These are phyloP conservation scores for Rhagium mordax DNA, from an alignment of 2,888 invertebrate species.

Conservation along the genomic window DNA sequence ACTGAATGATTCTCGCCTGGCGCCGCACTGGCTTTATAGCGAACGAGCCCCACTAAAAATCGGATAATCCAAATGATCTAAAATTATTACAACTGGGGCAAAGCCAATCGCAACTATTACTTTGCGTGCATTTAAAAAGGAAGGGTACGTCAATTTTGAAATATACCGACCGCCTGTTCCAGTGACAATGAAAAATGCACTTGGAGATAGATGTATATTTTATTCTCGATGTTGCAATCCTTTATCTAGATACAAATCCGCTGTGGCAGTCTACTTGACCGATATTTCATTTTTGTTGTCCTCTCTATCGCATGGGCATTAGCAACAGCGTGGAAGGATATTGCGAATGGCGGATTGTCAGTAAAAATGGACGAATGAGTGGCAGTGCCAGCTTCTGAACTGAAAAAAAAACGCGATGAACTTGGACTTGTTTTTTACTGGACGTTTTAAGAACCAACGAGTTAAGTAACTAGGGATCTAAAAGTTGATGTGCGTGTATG, in stretches of 20 bases:
- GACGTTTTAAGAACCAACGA: background rate
- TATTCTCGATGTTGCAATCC: background rate
- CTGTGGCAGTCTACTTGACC: conserved; percentile 41
- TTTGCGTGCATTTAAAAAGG: conserved; percentile 12
- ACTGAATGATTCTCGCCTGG: conserved; percentile 8
- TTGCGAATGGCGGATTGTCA: conserved; percentile 5
- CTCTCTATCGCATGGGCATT: conserved; percentile 3
- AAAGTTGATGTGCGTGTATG: too few relatives aligned
- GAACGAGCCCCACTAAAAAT: conserved; percentile 29
- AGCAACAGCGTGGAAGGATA: conserved; percentile 9
- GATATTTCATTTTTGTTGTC: conserved; percentile 42
- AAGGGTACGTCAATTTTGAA: background rate
- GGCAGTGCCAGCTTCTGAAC: background rate
- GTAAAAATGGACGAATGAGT: background rate
- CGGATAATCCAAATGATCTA: conserved; percentile 29
- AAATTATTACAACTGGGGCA: conserved; percentile 34
- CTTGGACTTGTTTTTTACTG: background rate
- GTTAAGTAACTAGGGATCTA: too few relatives aligned
- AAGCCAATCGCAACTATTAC: conserved; percentile 24
- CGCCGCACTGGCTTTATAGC: conserved; percentile 24
- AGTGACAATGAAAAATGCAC: conserved; percentile 11
- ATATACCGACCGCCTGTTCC: background rate
- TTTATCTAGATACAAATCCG: background rate
- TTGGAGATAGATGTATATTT: background rate
- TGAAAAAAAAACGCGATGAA: background rate